These are phyloP conservation scores for Muschampia staudingeri DNA, from an alignment of 2,888 invertebrate genomes.

Conservation along the genomic window DNA sequence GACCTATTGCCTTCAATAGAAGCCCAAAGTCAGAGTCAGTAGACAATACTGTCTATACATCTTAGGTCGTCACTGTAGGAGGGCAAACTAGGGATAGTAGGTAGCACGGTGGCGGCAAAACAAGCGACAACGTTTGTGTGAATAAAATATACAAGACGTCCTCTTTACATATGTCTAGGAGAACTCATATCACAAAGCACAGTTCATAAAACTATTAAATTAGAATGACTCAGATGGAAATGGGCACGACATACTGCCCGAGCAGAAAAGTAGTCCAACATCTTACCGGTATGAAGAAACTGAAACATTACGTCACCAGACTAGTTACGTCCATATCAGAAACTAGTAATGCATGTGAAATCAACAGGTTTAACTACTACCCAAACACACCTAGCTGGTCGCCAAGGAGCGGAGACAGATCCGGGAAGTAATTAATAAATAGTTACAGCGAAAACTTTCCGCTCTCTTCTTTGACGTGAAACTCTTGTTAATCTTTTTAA, in stretches of 20 bases:
- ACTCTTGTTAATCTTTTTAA: no score
- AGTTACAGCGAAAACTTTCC: background rate
- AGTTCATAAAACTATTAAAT: background rate
- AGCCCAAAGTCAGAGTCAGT: no score
- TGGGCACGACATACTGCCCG: background rate
- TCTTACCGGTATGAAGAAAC: slow-evolving; percentile 16
- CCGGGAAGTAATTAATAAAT: slow-evolving; percentile 7
- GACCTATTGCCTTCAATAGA: no score
- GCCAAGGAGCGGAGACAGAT: slow-evolving; percentile 2
- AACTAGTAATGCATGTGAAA: slow-evolving; percentile 11
- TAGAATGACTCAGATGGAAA: background rate
- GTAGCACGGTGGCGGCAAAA: no score
- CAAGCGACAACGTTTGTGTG: no score
- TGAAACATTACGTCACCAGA: slow-evolving; percentile 7
- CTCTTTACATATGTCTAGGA: no score
- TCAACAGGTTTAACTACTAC: slow-evolving; percentile 1
- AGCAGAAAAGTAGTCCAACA: slow-evolving; percentile 13
- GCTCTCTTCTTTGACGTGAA: background rate
- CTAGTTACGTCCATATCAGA: background rate
- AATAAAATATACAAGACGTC: no score
- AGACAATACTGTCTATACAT: no score
- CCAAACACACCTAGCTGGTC: background rate
- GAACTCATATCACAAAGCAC: no score
- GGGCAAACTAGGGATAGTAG: no score
- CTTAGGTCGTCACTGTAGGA: no score